phyloP scores from a whole-genome alignment of 2,888 invertebrate genomes.

The Orthosia gothica region DNA sequence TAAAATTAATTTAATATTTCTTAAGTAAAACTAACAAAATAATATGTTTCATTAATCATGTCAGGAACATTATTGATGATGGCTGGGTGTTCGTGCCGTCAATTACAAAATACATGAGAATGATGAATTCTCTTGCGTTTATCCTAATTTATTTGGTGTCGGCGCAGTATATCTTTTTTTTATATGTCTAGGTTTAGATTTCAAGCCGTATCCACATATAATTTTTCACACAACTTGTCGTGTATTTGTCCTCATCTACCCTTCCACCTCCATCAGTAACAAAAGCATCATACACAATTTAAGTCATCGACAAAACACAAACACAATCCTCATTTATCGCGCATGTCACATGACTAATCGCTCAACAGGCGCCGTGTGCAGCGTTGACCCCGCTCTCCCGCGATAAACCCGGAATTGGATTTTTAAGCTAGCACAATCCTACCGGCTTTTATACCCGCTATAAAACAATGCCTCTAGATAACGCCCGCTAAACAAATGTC shows the following conservation, averaged over 20 bases:
- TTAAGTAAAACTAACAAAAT: no score
- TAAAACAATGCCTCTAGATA: slow-evolving; percentile 67
- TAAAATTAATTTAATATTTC: no score
- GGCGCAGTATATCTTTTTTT: no score
- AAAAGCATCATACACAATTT: background rate
- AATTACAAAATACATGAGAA: no score
- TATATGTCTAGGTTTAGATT: no score
- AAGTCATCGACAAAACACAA: slow-evolving; percentile 14
- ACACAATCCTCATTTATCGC: background rate
- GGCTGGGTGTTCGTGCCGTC: background rate
- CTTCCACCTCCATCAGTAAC: background rate
- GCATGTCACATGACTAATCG: slow-evolving; percentile 37
- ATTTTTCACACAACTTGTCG: no score
- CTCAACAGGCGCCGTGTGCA: slow-evolving; percentile 33
- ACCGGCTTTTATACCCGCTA: slow-evolving; percentile 69
- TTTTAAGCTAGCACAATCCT: slow-evolving; percentile 82
- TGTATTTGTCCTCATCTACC: no score
- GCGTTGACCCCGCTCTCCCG: slow-evolving; percentile 78
- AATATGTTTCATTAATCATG: background rate
- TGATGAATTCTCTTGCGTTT: no score
- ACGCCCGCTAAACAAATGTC: slow-evolving; percentile 28
- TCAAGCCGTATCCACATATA: no score
- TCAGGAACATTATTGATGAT: no score
- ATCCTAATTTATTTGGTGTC: no score
- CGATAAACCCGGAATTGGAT: slow-evolving; percentile 81